phyloP scores from a whole-genome alignment of 2,113 vertebrate species.

The Ctenodactylus gundi region DNA sequence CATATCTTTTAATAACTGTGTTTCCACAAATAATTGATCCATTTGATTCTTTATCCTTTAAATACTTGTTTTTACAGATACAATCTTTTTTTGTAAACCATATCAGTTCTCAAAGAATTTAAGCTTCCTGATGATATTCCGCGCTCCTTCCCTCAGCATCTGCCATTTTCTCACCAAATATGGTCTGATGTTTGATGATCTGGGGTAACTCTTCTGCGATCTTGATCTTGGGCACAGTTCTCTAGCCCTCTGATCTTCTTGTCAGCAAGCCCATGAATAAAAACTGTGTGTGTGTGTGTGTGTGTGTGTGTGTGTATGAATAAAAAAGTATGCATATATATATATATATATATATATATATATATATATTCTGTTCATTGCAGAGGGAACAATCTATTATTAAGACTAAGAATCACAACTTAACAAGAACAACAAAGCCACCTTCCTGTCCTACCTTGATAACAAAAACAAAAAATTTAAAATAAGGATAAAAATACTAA shows the following conservation, averaged over 20 bases:
- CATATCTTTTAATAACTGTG: not conserved
- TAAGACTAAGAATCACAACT: not conserved
- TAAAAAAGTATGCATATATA: too few relatives aligned
- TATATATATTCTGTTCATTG: conserved; percentile 18
- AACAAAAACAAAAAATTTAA: not conserved
- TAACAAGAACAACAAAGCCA: not conserved
- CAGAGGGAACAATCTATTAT: not conserved
- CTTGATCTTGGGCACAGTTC: not conserved
- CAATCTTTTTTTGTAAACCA: not conserved
- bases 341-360: too few relatives aligned
- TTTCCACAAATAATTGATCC: not conserved
- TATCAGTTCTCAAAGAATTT: not conserved
- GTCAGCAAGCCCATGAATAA: not conserved
- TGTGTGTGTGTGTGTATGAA: too few relatives aligned
- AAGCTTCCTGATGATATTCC: not conserved
- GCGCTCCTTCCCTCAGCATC: fast-evolving
- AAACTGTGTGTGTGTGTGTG: too few relatives aligned
- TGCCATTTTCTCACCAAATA: not conserved
- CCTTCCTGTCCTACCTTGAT: not conserved
- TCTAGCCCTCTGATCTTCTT: not conserved
- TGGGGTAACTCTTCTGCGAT: not conserved
- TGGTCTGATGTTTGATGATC: not conserved
- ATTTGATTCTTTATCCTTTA: conserved; percentile 30
- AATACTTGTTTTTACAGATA: not conserved
- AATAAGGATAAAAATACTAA: not conserved